These are phyloP conservation scores for Bergia puertoricense DNA, from an alignment of 92 coral and sea anemone genomes.

Conservation along the genomic window DNA sequence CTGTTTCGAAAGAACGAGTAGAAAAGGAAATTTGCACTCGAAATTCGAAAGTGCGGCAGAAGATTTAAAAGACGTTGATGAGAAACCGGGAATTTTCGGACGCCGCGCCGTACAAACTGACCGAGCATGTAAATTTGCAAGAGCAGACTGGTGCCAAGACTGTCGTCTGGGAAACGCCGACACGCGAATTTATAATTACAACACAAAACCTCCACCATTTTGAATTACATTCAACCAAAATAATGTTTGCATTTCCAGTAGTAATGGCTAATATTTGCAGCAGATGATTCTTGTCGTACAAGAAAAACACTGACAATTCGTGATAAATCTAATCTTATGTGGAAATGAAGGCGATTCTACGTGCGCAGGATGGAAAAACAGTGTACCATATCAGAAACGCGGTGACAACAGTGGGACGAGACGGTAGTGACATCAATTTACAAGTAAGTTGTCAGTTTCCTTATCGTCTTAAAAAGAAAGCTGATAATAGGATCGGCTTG, in stretches of 20 bases:
- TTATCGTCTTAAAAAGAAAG: neutral
- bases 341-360: constrained; percentile 36
- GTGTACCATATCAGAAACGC: constrained; percentile 33
- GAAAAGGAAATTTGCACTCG: too few species aligned
- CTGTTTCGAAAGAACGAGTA: too few species aligned
- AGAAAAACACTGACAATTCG: neutral
- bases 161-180: constrained; percentile 30
- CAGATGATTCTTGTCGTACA: neutral
- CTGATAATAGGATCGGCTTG: neutral
- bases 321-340: neutral
- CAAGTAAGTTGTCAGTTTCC: constrained; percentile 15
- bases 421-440: constrained; percentile 23
- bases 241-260: neutral
- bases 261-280: constrained; percentile 2
- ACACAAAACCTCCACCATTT: constrained; percentile 19
- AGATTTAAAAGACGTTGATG: too few species aligned
- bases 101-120: too few species aligned
- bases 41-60: too few species aligned
- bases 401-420: constrained; percentile 29
- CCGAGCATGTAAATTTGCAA: too few species aligned
- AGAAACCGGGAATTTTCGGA: too few species aligned
- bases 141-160: constrained; percentile 23
- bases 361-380: constrained; percentile 33
- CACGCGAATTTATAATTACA: constrained; percentile 17
- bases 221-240: neutral